Percentiles rank a stretch among this genome's conserved stretches.
These are phyloP conservation scores for Catocala nupta DNA, from an alignment of 2,888 invertebrate species.

Conservation along the genomic window DNA sequence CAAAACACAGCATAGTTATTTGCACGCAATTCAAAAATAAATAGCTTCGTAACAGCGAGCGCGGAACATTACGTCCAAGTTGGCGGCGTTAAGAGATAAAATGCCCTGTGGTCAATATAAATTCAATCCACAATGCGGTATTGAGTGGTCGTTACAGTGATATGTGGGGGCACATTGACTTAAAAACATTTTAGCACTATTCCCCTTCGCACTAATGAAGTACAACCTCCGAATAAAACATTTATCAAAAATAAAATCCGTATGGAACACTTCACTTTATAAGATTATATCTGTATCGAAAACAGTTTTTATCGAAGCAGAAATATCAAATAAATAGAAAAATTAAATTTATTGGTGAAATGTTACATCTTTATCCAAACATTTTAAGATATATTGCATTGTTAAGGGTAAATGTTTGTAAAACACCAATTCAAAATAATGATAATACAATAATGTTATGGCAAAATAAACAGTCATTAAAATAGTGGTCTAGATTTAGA, in stretches of 20 bases:
- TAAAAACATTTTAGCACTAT: conserved; percentile 52
- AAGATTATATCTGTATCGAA: too few species aligned
- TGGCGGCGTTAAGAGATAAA: conserved; percentile 62
- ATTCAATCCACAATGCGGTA: conserved; percentile 76
- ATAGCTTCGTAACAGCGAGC: conserved; percentile 64
- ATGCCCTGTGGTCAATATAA: conserved; percentile 78
- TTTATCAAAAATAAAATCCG: background rate
- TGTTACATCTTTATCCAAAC: too few species aligned
- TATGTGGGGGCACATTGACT: conserved; percentile 66
- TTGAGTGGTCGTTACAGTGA: conserved; percentile 76
- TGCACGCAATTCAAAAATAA: conserved; percentile 64
- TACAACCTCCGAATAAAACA: conserved; percentile 23
- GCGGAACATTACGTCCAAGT: conserved; percentile 51
- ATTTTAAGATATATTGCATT: too few species aligned
- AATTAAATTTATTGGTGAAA: too few species aligned
- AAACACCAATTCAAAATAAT: too few species aligned
- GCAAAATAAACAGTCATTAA: too few species aligned
- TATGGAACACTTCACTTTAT: too few species aligned
- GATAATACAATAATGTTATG: too few species aligned
- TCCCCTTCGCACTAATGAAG: conserved; percentile 49
- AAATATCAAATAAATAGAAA: too few species aligned
- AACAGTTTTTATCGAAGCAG: too few species aligned
- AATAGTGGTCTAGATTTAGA: too few species aligned
- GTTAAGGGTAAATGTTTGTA: too few species aligned
- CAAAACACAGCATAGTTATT: conserved; percentile 39